Evolutionary conservation across 2,888 invertebrate species (phyloP), one percentile per base, ranked within the genome.

Genomic region (Limnephilus auricula): DNA sequence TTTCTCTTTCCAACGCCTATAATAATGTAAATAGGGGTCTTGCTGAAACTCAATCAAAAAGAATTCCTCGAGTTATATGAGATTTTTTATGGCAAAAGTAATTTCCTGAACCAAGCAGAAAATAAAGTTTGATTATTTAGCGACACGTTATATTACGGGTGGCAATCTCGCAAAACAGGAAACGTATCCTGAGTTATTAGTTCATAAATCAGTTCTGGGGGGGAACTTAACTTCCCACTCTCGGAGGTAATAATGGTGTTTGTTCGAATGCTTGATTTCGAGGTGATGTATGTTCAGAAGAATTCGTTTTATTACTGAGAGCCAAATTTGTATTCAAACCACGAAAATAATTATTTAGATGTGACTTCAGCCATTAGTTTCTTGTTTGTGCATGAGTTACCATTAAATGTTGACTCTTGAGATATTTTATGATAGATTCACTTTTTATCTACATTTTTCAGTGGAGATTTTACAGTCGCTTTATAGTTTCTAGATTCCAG

Each of bases 121-220:
- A 85, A 40, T 45, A 85, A 40, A 85, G 85, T 85, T 85, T 30
- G 85, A 85, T 85, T 40, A 85, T 85, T 85, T 85, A 40, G 85
- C 40, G 40, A 40, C 85, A 40, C 45, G 85, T 85, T 30, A 45
- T 30, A 40, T 34, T 15, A n/a, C 85, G 45, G n/a, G 37, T 15
- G 45, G 30, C 34, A 40, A 85, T 30, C 85, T 85, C 40, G 40
- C 40, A 40, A 40, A 85, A 85, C 30, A 34, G 85, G 85, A 85
- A 85, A 85, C 30, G 30, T 40, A 40, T 40, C 85, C 85, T n/a
- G 30, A 85, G 45, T 85, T 85, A 40, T 85, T 85, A 85, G 85
- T 85, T 85, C 45, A 40, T 85, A 85, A 85, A 85, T 85, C 40
- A 85, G 85, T 85, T 40, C 40, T 85, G 25, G 40, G 85, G n/a